These are phyloP conservation scores for Drosophila mimica DNA, from an alignment of 2,888 invertebrate genomes.

Conservation along the genomic window DNA sequence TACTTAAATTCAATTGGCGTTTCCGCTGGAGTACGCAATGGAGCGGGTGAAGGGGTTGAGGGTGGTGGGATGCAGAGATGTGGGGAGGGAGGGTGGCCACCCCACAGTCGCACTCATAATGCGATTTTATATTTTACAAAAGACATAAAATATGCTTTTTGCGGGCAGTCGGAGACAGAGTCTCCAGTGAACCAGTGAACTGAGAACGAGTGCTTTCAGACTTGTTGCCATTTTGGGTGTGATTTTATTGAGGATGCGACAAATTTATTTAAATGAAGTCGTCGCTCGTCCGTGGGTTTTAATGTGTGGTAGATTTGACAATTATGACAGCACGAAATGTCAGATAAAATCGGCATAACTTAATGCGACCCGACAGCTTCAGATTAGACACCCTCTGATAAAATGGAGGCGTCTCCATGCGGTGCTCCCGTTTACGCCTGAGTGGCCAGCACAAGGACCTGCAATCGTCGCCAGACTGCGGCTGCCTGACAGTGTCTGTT, in stretches of 20 bases:
- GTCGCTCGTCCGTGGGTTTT: constrained; percentile 35
- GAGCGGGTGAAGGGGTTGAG: not conserved
- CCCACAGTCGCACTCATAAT: constrained; percentile 51
- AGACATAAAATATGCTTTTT: constrained; percentile 72
- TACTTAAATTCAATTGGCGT: constrained; percentile 79
- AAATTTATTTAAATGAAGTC: constrained; percentile 80
- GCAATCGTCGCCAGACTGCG: constrained; percentile 29
- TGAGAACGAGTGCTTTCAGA: constrained; percentile 34
- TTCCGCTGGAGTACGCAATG: constrained; percentile 66
- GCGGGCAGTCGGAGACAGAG: constrained; percentile 24
- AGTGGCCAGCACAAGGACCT: constrained; percentile 30
- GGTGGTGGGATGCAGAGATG: not conserved
- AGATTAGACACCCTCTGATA: not conserved
- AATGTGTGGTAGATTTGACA: constrained; percentile 77
- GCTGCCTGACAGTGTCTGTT: constrained; percentile 44
- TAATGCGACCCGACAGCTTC: constrained; percentile 40
- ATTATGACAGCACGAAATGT: constrained; percentile 72
- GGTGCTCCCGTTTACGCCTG: constrained; percentile 30
- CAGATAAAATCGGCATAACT: constrained; percentile 68
- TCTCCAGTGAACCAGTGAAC: constrained; percentile 20
- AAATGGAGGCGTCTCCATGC: not conserved
- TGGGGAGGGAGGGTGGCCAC: not conserved
- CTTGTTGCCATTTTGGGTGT: constrained; percentile 44
- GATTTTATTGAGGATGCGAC: constrained; percentile 74
- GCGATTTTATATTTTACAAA: constrained; percentile 70